Evolutionary conservation across 1,140 invertebrate species (phyloP), one percentile per base, ranked within the genome.

Genomic region (Pomacea maculata): DNA sequence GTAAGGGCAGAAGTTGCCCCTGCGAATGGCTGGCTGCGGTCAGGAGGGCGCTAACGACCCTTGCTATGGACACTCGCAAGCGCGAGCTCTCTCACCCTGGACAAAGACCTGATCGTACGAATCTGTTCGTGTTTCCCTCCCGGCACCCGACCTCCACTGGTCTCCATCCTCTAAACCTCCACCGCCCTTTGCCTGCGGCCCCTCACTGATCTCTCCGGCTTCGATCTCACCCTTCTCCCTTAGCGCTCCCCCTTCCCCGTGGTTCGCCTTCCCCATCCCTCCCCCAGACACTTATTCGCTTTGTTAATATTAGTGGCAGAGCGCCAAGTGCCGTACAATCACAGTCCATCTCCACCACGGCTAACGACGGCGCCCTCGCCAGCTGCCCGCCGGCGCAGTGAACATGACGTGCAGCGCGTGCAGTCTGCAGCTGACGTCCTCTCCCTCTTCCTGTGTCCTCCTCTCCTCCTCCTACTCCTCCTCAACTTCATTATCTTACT

Each of bases 401-500:
- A 70, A 12, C 68, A 11, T 70, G n/a, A 11, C 21, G n/a, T 12
- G n/a, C 68, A 45, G n/a, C 34, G 68, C 34, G 34, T 45, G 68
- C 34, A 25, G 14, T 17, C 68, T 25, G 11, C 68, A 21, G 12
- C 68, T 25, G n/a, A 25, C 21, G 11, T 21, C 68, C 34, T 21
- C 12, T 21, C 68, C 68, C 68, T 70, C 68, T 21, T 12, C 34
- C 68, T 45, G 11, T 12, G n/a, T 67, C 68, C 68, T 70, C 68
- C 68, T 21, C 68, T 21, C 67, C 67, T 70, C 67, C 67, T 70
- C 67, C 67, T 70, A 9, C 3, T 70, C 68, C 68, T 70, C 68
- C 68, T 70, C 68, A n/a, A 29, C 68, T 12, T 70, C 6, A 70
- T 70, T 45, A 70, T 70, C 68, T 29, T 70, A 11, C 57, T 4